Base-by-base conservation (phyloP, 2,888 invertebrate genomes). In the Cosmia pyralina region DNA sequence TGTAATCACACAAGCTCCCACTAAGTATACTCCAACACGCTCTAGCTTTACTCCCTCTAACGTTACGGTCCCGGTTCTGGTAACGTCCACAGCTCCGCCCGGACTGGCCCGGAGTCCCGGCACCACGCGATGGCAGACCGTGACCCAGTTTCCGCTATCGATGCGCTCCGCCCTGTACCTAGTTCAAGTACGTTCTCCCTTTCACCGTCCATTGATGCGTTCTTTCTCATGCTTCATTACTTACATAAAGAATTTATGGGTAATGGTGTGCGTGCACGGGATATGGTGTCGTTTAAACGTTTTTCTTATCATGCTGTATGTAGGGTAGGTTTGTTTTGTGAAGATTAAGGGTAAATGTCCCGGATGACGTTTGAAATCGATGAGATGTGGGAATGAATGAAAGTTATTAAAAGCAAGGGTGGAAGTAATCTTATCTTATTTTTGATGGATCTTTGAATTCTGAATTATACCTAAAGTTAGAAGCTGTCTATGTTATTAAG, bases 131-230 rank as follows among this genome's bases (percentile, higher is more conserved):
- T 75, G 84, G 68, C 75, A 71, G 89, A 92, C 94, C 94, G 84
- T 95, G 94, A 94, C 94, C 94, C 80, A 94, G 85, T 94, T 94
- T 82, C 76, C 75, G 86, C 84, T 93, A 94, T 94, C 93, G 94
- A 94, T 93, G 92, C 87, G 90, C 77, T 83, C 82, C 88, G 87
- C 89, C 89, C 87, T 83, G 83, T 88, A 55, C 64, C 55, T 64
- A 89, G 93, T 93, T 93, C 93, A 93, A 92, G 93, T 89, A 90
- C 92, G 87, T 84, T 87, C 90, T 93, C 92, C 90, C 91, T 93
- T 93, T 93, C 91, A 84, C 85, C 85, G 88, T 87, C 89, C 91
- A 91, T 91, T 91, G 90, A 92, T 91, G 89, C 88, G 83, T 81
- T 86, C 84, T 79, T 71, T 78, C 77, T 85, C 72, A 76, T 71